Evolutionary conservation across 2,113 vertebrate genomes (phyloP).

Genomic region (Marcusenius ussheri): DNA sequence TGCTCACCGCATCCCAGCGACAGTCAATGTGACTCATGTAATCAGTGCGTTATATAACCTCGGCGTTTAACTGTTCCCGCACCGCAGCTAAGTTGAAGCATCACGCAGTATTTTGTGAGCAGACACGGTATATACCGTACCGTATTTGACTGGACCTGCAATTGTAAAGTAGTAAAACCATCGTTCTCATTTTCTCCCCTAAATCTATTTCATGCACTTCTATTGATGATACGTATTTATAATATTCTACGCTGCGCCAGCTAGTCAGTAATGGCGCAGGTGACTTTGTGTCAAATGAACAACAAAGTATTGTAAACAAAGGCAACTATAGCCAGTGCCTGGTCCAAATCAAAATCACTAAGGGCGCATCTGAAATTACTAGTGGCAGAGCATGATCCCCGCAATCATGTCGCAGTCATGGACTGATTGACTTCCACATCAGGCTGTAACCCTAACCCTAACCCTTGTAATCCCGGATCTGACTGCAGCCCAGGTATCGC

Average conservation of each 20-base stretch:
- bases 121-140: background rate
- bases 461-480: background rate
- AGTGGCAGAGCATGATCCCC: background rate
- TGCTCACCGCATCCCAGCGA: slow-evolving; percentile 30
- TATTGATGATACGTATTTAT: background rate
- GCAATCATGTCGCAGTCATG: background rate
- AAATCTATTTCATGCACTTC: background rate
- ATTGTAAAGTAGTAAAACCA: background rate
- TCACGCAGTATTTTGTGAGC: background rate
- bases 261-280: background rate
- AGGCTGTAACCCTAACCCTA: too few species aligned
- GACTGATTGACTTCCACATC: background rate
- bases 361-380: background rate
- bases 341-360: background rate
- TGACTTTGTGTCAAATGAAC: background rate
- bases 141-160: background rate
- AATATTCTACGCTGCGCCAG: background rate
- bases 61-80: slow-evolving; percentile 3
- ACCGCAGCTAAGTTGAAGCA: background rate
- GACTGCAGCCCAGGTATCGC: background rate
- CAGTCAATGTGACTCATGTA: slow-evolving; percentile 35
- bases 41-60: slow-evolving; percentile 58
- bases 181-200: background rate
- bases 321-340: background rate
- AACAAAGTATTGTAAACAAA: background rate